Conservation (phyloP, 2,113 vertebrate genomes). For the Herpetotheres cachinnans region DNA sequence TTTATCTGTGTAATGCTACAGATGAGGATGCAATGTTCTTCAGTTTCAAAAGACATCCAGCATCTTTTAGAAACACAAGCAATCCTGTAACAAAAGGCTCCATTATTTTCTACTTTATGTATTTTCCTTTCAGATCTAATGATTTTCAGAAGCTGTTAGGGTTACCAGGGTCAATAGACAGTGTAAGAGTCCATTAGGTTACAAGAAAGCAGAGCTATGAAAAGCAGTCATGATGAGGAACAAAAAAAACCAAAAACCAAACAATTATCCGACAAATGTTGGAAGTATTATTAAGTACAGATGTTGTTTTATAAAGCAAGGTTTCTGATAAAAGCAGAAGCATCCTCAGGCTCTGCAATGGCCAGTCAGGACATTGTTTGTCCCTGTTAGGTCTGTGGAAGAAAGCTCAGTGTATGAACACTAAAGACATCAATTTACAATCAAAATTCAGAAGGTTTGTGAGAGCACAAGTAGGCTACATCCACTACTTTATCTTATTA, state of each 20-base stretch:
- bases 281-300: not conserved
- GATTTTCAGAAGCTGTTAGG: not conserved
- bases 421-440: not conserved
- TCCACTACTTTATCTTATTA: rapidly evolving
- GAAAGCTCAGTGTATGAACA: not conserved
- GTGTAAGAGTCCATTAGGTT: not conserved
- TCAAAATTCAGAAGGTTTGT: not conserved
- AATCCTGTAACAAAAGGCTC: not conserved
- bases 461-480: not conserved
- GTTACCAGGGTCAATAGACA: not conserved
- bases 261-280: not conserved
- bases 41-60: not conserved
- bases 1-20: not conserved
- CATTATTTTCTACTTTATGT: not conserved
- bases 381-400: not conserved
- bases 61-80: not conserved
- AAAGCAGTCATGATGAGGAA: not conserved
- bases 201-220: not conserved
- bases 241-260: not conserved
- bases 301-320: not conserved
- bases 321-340: not conserved
- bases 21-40: not conserved
- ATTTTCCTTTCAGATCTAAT: not conserved
- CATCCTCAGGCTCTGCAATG: not conserved
- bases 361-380: not conserved